A percentile compares a stretch with the other conserved stretches of the same genome.
Conservation (phyloP, 2,113 vertebrate species). For the Vireo altiloquus region DNA sequence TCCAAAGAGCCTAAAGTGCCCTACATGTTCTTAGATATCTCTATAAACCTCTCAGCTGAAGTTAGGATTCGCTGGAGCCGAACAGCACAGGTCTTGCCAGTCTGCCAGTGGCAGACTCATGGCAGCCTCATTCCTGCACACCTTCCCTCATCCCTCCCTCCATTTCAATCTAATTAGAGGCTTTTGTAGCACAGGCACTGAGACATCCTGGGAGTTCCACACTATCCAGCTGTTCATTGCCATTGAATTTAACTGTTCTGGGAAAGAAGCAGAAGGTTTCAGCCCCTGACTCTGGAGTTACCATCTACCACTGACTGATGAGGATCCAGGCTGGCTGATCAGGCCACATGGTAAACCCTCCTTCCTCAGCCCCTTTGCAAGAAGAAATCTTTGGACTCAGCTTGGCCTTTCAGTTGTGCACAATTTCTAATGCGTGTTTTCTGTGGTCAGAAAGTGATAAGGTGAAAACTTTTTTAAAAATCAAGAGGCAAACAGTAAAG, state of each 20-base stretch:
- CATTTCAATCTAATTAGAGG: not conserved
- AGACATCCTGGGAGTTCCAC: not conserved
- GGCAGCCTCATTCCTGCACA: not conserved
- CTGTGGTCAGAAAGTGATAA: not conserved
- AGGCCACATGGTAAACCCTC: not conserved
- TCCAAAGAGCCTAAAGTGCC: not conserved
- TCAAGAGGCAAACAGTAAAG: not conserved
- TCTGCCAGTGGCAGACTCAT: not conserved
- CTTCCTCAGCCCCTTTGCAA: not conserved
- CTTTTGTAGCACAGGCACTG: not conserved
- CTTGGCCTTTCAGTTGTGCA: not conserved
- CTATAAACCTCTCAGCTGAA: not conserved
- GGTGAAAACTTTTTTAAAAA: not conserved
- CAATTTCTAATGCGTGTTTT: not conserved
- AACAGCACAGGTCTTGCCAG: not conserved
- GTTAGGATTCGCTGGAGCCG: not conserved
- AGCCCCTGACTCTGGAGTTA: not conserved
- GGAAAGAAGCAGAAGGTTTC: not conserved
- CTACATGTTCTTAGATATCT: not conserved
- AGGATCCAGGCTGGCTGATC: not conserved
- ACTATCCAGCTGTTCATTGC: not conserved
- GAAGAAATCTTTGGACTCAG: not conserved
- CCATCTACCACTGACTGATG: not conserved
- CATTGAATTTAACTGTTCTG: not conserved
- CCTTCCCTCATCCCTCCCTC: not conserved